These are phyloP conservation scores for Pseudotriccus pelzelni DNA, from an alignment of 2,797 vertebrate genomes.

Conservation along the genomic window DNA sequence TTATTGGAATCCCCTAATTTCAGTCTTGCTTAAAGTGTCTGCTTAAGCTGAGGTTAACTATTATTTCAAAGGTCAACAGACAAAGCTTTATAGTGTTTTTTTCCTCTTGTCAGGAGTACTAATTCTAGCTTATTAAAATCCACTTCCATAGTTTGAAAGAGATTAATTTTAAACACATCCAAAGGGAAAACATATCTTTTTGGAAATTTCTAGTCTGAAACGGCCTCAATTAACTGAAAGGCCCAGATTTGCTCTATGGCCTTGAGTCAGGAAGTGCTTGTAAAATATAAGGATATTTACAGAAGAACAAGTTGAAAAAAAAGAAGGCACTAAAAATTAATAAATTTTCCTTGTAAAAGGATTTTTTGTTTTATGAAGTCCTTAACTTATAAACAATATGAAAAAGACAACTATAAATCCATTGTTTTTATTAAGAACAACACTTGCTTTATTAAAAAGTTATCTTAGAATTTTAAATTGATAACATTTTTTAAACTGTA, in stretches of 20 bases:
- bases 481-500: not conserved
- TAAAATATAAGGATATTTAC: not conserved
- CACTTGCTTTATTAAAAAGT: not conserved
- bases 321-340: not conserved
- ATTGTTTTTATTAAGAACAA: not conserved
- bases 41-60: not conserved
- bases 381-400: not conserved
- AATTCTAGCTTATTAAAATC: slow-evolving; percentile 43
- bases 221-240: not conserved
- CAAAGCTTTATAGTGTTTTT: not conserved
- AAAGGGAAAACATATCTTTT: not conserved
- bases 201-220: not conserved
- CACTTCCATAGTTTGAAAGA: not conserved
- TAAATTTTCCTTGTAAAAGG: not conserved
- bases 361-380: not conserved
- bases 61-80: slow-evolving; percentile 9
- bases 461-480: not conserved
- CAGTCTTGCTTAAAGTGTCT: not conserved
- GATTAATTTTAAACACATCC: not conserved
- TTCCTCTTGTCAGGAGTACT: not conserved
- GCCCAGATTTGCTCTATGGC: too few relatives aligned
- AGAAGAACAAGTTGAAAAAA: not conserved
- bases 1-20: not conserved
- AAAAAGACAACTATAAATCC: not conserved
- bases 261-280: not conserved